Conservation (phyloP, 2,888 invertebrate genomes). For the Ceraclea dissimilis region DNA sequence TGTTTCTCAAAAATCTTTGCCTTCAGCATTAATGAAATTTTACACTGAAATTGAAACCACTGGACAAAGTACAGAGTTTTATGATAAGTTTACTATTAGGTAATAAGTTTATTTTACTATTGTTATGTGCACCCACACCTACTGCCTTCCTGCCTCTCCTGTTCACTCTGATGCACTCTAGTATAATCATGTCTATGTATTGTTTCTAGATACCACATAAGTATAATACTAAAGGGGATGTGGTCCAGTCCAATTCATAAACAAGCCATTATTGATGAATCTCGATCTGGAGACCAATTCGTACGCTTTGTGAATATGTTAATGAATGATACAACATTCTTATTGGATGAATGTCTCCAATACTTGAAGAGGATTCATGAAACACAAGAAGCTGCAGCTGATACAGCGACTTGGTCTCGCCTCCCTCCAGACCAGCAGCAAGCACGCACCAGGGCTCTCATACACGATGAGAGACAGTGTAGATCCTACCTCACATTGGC, state of each 20-base stretch:
- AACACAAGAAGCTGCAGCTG: slow-evolving; percentile 78
- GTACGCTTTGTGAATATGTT: slow-evolving; percentile 96
- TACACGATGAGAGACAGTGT: slow-evolving; percentile 80
- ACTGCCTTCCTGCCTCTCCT: too few relatives aligned
- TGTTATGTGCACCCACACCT: too few relatives aligned
- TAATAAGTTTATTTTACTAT: slow-evolving; percentile 19
- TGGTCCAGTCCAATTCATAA: slow-evolving; percentile 86
- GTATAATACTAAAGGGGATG: slow-evolving; percentile 91
- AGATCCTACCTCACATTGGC: slow-evolving; percentile 86
- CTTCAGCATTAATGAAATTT: slow-evolving; percentile 93
- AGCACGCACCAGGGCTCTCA: slow-evolving; percentile 66
- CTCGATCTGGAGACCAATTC: slow-evolving; percentile 84
- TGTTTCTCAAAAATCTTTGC: slow-evolving; percentile 71
- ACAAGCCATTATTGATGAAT: slow-evolving; percentile 83
- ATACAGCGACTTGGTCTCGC: slow-evolving; percentile 58
- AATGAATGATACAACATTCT: slow-evolving; percentile 96
- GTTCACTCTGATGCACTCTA: too few relatives aligned
- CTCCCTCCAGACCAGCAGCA: slow-evolving; percentile 64
- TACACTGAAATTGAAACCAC: slow-evolving; percentile 98
- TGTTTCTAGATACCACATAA: slow-evolving; percentile 73
- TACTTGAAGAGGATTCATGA: slow-evolving; percentile 82
- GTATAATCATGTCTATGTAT: too few relatives aligned
- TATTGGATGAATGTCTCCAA: slow-evolving; percentile 89
- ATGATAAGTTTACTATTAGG: slow-evolving; percentile 97
- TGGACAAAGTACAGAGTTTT: slow-evolving; percentile 96